Percentiles rank a stretch among this genome's conserved stretches.
Evolutionary conservation across 2,888 invertebrate genomes (phyloP).

Genomic region (Acleris emargana): DNA sequence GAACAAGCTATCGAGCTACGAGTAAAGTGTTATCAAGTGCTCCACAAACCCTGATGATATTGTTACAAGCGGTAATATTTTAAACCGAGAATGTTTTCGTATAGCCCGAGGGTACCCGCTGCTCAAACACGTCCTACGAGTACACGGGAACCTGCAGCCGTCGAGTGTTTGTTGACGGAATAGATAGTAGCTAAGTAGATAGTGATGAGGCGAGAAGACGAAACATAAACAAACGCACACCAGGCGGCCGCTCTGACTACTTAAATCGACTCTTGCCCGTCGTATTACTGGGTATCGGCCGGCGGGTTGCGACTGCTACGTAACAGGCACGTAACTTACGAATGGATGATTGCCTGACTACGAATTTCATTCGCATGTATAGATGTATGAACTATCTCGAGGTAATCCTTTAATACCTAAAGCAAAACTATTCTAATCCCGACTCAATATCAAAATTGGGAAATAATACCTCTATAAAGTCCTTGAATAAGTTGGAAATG

Average conservation of each 20-base stretch:
- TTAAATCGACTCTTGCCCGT: slow-evolving; percentile 26
- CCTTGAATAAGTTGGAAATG: slow-evolving; percentile 2
- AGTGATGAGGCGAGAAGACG: slow-evolving; percentile 50
- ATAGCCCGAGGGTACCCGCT: slow-evolving; percentile 10
- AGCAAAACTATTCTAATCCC: no score
- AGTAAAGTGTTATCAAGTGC: not conserved
- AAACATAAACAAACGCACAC: slow-evolving; percentile 56
- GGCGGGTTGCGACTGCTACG: no score
- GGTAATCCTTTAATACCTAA: no score
- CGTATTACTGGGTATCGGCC: not conserved
- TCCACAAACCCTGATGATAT: not conserved
- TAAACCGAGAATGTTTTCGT: slow-evolving; percentile 11
- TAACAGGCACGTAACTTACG: no score
- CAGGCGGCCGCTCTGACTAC: slow-evolving; percentile 42
- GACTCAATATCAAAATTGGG: no score
- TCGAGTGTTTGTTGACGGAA: slow-evolving; percentile 61
- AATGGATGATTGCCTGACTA: no score
- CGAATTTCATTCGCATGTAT: no score
- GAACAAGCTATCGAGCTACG: no score
- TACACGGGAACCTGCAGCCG: slow-evolving; percentile 12
- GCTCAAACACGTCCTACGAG: slow-evolving; percentile 7
- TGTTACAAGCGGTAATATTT: slow-evolving; percentile 8
- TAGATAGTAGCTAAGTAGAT: slow-evolving; percentile 53
- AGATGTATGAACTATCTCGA: no score
- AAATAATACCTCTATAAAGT: not conserved